These are phyloP conservation scores for Diuraphis noxia DNA, from an alignment of 1,140 invertebrate species.

Conservation along the genomic window DNA sequence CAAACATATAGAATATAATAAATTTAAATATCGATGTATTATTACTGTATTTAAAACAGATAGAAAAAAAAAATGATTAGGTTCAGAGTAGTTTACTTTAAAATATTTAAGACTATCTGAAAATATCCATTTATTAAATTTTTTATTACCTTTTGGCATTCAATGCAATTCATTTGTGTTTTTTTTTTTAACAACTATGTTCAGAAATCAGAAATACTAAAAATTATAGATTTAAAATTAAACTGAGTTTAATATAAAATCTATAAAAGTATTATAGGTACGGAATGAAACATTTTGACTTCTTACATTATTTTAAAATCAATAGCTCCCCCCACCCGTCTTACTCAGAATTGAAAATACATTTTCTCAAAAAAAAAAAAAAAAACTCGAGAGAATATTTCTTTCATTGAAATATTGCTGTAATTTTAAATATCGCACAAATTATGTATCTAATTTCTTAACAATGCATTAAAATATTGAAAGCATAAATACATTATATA, in stretches of 20 bases:
- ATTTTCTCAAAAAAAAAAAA: not conserved
- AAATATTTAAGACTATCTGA: not conserved
- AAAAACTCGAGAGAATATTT: not conserved
- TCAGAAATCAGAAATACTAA: not conserved
- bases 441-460: not conserved
- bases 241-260: not conserved
- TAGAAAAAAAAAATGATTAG: too few species aligned
- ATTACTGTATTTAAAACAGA: too few species aligned
- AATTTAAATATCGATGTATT: too few species aligned
- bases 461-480: not conserved
- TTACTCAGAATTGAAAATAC: not conserved
- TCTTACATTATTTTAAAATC: not conserved
- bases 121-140: not conserved
- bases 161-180: not conserved
- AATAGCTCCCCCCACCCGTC: not conserved
- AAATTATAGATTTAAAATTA: not conserved
- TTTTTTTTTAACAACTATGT: not conserved
- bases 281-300: not conserved
- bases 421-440: not conserved
- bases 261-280: too few species aligned
- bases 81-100: not conserved
- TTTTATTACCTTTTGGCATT: not conserved
- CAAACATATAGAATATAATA: too few species aligned
- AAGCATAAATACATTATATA: not conserved
- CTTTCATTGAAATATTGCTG: not conserved